Evolutionary conservation across 2,113 vertebrate genomes (phyloP), one percentile per base, ranked within the genome.

Genomic region (Caracal caracal): DNA sequence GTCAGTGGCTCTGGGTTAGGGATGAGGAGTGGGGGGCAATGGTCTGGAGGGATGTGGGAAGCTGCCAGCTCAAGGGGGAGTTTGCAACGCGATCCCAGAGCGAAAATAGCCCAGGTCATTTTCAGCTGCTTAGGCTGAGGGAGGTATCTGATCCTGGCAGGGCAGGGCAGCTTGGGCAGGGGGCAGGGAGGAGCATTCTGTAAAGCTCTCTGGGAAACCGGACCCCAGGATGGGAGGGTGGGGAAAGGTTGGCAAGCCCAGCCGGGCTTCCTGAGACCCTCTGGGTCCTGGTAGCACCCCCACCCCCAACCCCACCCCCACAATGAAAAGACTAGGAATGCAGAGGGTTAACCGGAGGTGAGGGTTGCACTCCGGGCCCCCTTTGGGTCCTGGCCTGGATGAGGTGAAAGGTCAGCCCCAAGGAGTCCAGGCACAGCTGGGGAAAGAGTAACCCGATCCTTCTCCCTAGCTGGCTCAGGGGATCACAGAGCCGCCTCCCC

Each of bases 21-120:
- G 86, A 37, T 80, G 70, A 96, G 51, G 90, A 95, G 59, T 94
- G 17, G 82, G 96, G 95, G 92, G 82, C 30, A 0, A 49, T 80
- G 84, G 92, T 94, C 70, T 94, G 56, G 94, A 97, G 90, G 95
- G 97, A 86, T 94, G 40, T 95, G 94, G 88, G 97, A 95, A 95
- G 93, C 90, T 88, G 96, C 92, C 94, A 95, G 68, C 51, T 84
- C 87, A 93, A 96, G 97, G 97, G 97, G 98, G 98, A 98, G 97
- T 97, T 93, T 96, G 98, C 97, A 98, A 98, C 4, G 61, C 73
- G 98, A 98, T 98, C 97, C 97, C 59, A 91, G 78, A 94, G 93
- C 96, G 93, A 98, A 98, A 98, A 98, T 98, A 98, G 97, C 98
- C 97, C 96, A 95, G 97, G 98, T 98, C 98, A 97, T 97, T 97